These are phyloP conservation scores for Premnoplex brunnescens DNA, from an alignment of 2,797 vertebrate genomes.

Conservation along the genomic window DNA sequence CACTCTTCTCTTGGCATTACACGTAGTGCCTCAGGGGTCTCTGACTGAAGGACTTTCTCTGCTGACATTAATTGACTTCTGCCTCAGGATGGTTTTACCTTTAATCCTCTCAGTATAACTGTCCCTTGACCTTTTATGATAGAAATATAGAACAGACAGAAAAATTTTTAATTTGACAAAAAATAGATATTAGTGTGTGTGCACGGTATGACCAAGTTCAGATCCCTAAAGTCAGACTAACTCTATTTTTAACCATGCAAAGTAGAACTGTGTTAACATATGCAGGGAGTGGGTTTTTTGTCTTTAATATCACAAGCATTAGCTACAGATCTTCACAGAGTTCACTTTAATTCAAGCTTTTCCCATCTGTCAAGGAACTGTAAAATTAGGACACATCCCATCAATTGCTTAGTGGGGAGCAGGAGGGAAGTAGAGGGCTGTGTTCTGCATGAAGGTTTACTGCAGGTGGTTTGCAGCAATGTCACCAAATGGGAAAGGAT, in stretches of 20 bases:
- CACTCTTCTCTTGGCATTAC: neutral
- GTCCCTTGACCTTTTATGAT: neutral
- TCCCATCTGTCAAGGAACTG: conserved; percentile 8
- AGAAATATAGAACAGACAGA: neutral
- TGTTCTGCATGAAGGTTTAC: neutral
- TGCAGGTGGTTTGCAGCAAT: neutral
- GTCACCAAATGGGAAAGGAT: neutral
- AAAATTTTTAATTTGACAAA: neutral
- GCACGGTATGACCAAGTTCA: neutral
- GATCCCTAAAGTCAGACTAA: neutral
- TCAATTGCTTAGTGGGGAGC: neutral
- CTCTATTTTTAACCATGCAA: conserved; percentile 12
- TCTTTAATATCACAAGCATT: conserved; percentile 13
- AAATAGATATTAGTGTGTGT: neutral
- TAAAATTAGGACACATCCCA: conserved; percentile 15
- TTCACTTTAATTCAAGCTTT: conserved; percentile 11
- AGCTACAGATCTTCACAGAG: neutral
- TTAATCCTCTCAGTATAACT: neutral
- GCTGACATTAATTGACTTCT: neutral
- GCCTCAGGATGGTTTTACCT: neutral
- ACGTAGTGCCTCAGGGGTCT: neutral
- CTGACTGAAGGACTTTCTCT: neutral
- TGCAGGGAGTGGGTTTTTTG: neutral
- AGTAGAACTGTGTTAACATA: neutral
- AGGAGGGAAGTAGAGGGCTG: neutral